Base-by-base conservation (phyloP, 2,113 vertebrate species). In the Laticauda colubrina region DNA sequence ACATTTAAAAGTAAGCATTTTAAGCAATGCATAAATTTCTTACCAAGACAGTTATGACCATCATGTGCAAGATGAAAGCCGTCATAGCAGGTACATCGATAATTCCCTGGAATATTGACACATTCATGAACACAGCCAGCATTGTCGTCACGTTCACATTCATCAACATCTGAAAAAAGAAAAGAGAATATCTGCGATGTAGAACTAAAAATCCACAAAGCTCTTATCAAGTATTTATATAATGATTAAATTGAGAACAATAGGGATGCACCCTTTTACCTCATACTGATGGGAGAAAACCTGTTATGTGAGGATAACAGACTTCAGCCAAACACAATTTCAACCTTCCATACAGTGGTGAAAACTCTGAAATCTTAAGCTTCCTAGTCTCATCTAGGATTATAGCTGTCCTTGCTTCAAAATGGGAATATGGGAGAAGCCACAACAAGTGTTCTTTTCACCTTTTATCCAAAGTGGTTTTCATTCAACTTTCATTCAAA, bases 81-180 rank as follows among this genome's bases (percentile, higher is more conserved):
- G 0, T 99, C 99, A 4, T 99, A 99, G 97, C 99, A 99, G 91
- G 98, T 99, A 93, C 99, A 99, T 92, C 99, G 98, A 97, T 99
- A 99, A 96, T 99, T 99, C 87, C 99, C 99, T 0, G 99, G 99
- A 95, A 99, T 99, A 97, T 99, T 99, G 96, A 99, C 99, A 69
- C 99, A 99, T 94, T 99, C 99, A 0, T 99, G 99, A 92, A 99
- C 99, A 2, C 99, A 99, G 92, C 99, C 99, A 0, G 99, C 99
- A 0, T 98, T 99, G 96, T 99, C 99, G 0, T 99, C 99, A 9
- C 98, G 98, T 14, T 98, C 98, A 0, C 99, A 99, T 95, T 99
- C 99, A 0, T 99, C 99, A 0, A 99, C 98, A 1, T 99, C 99
- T 99, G 97, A 0, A 0, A 75, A 91, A 29, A 91, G 93, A 91